These are phyloP conservation scores for Venusia cambrica DNA, from an alignment of 2,888 invertebrate genomes.

Conservation along the genomic window DNA sequence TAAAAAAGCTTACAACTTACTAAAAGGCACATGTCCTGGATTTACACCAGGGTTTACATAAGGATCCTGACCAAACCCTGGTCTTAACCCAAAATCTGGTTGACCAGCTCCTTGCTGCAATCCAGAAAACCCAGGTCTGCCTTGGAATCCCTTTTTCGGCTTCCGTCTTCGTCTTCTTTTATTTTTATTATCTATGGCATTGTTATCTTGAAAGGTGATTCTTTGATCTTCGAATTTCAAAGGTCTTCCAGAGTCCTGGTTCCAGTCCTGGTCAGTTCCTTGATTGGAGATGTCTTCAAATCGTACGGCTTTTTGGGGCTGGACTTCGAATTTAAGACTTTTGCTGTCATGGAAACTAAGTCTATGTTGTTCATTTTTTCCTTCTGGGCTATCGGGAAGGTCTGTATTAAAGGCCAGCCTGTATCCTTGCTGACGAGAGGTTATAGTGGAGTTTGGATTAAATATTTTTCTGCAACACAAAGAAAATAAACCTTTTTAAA, in stretches of 20 bases:
- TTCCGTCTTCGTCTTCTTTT: slow-evolving; percentile 44
- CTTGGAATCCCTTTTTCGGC: slow-evolving; percentile 32
- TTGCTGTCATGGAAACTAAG: slow-evolving; percentile 23
- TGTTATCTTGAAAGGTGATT: slow-evolving; percentile 33
- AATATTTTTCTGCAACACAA: slow-evolving; percentile 42
- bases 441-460: slow-evolving; percentile 23
- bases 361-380: slow-evolving; percentile 18
- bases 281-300: slow-evolving; percentile 31
- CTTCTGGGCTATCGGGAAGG: slow-evolving; percentile 13
- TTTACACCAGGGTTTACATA: slow-evolving; percentile 23
- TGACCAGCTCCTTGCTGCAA: background rate
- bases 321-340: slow-evolving; percentile 24
- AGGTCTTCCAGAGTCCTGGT: slow-evolving; percentile 6
- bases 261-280: too few species aligned
- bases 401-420: slow-evolving; percentile 32
- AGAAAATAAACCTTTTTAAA: too few species aligned
- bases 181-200: slow-evolving; percentile 36
- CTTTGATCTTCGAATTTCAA: slow-evolving; percentile 10
- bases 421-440: slow-evolving; percentile 28
- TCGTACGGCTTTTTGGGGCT: slow-evolving; percentile 23
- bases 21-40: slow-evolving; percentile 25
- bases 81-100: slow-evolving; percentile 7
- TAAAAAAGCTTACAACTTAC: slow-evolving; percentile 6
- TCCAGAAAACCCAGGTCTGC: slow-evolving; percentile 13
- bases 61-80: slow-evolving; percentile 24